Conservation (phyloP, 2,113 vertebrate genomes). For the Microtus oregoni region DNA sequence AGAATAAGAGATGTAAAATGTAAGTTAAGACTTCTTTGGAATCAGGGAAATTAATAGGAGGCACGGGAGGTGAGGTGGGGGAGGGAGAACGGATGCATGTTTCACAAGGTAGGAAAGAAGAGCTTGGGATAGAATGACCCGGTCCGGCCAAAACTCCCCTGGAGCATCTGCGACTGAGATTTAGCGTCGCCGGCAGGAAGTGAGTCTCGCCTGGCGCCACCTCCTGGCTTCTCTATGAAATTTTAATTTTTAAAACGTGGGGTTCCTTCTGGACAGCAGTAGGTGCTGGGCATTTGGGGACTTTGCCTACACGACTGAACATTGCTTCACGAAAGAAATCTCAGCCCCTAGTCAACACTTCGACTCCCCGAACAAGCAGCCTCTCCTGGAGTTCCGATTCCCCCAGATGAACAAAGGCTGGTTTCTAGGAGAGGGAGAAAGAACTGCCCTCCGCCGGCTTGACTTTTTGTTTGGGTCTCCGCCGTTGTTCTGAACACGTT, state of each 20-base stretch:
- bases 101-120: background rate
- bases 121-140: conserved; percentile 19
- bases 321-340: background rate
- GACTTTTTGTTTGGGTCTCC: conserved; percentile 24
- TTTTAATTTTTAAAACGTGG: conserved; percentile 18
- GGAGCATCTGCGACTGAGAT: background rate
- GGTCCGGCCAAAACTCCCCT: background rate
- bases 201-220: conserved; percentile 57
- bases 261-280: background rate
- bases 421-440: background rate
- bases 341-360: background rate
- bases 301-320: conserved; percentile 4
- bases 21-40: background rate
- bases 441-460: rapidly evolving
- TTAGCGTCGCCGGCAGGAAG: background rate
- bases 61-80: background rate
- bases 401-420: background rate
- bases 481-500: background rate
- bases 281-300: conserved; percentile 11
- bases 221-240: conserved; percentile 55
- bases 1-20: conserved; percentile 13
- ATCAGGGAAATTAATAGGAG: background rate
- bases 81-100: background rate
- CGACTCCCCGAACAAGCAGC: background rate
- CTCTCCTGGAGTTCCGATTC: background rate